These are phyloP conservation scores for Macroramphosus scolopax DNA, from an alignment of 2,797 vertebrate genomes.

Conservation along the genomic window DNA sequence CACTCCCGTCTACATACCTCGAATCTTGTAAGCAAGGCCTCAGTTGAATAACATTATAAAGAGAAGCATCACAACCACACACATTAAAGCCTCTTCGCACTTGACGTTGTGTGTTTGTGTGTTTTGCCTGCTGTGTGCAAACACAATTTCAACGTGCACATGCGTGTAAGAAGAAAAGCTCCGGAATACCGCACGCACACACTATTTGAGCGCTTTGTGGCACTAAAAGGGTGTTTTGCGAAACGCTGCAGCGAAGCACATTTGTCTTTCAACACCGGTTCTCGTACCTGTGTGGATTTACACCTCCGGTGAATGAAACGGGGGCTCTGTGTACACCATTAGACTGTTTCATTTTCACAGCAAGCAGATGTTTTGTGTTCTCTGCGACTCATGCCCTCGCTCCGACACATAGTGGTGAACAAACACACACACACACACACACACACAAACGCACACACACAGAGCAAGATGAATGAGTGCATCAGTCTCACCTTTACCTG, in stretches of 20 bases:
- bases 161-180: conserved; percentile 33
- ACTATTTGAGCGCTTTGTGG: conserved; percentile 22
- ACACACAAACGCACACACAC: too few species aligned
- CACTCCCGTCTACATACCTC: conserved; percentile 19
- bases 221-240: conserved; percentile 44
- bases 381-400: conserved; percentile 42
- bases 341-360: conserved; percentile 65
- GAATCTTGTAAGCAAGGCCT: conserved; percentile 13
- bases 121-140: conserved; percentile 35
- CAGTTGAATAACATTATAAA: conserved; percentile 19
- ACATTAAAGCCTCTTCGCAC: conserved; percentile 31
- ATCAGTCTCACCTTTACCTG: conserved; percentile 29
- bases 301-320: conserved; percentile 55
- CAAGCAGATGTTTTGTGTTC: conserved; percentile 67
- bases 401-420: conserved; percentile 27
- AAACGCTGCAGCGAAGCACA: conserved; percentile 57
- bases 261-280: conserved; percentile 51
- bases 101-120: conserved; percentile 12
- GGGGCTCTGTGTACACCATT: conserved; percentile 59
- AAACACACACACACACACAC: conserved; percentile 26
- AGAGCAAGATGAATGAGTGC: conserved; percentile 50
- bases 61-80: conserved; percentile 9
- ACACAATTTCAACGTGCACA: conserved; percentile 30
- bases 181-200: conserved; percentile 29
- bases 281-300: conserved; percentile 57